phyloP scores from a whole-genome alignment of 2,113 vertebrate species.

The Vanacampus margaritifer region DNA sequence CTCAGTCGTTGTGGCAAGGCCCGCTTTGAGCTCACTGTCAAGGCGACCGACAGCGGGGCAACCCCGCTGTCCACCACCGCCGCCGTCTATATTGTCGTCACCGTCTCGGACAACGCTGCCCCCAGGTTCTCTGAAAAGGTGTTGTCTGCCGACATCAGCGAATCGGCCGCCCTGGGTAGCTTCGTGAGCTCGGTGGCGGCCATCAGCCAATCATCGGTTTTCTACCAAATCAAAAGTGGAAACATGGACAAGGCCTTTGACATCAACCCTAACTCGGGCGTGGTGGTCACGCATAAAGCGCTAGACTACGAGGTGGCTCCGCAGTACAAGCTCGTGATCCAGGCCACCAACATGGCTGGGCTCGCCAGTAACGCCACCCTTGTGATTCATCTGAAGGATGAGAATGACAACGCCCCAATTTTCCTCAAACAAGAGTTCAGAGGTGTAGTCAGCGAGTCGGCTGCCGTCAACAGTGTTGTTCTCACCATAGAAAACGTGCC shows the following conservation, averaged over 20 bases:
- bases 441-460: conserved; percentile 87
- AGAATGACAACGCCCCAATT: conserved; percentile 89
- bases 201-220: conserved; percentile 88
- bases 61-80: conserved; percentile 81
- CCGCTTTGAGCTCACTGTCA: conserved; percentile 84
- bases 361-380: conserved; percentile 82
- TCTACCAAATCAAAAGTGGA: conserved; percentile 91
- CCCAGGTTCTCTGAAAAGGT: conserved; percentile 86
- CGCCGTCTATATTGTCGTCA: conserved; percentile 81
- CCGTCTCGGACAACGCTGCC: conserved; percentile 88
- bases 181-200: conserved; percentile 85
- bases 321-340: conserved; percentile 80
- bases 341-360: conserved; percentile 96
- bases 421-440: conserved; percentile 83
- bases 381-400: conserved; percentile 84
- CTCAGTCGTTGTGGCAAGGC: conserved; percentile 83
- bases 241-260: conserved; percentile 81
- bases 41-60: conserved; percentile 84
- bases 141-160: conserved; percentile 87
- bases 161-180: conserved; percentile 76
- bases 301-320: conserved; percentile 87
- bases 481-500: conserved; percentile 84
- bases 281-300: conserved; percentile 81
- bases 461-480: conserved; percentile 84
- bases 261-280: conserved; percentile 92